A percentile compares a stretch with the other conserved stretches of the same genome.
Evolutionary conservation across 2,888 invertebrate species (phyloP).

Genomic region (Meganola albula): DNA sequence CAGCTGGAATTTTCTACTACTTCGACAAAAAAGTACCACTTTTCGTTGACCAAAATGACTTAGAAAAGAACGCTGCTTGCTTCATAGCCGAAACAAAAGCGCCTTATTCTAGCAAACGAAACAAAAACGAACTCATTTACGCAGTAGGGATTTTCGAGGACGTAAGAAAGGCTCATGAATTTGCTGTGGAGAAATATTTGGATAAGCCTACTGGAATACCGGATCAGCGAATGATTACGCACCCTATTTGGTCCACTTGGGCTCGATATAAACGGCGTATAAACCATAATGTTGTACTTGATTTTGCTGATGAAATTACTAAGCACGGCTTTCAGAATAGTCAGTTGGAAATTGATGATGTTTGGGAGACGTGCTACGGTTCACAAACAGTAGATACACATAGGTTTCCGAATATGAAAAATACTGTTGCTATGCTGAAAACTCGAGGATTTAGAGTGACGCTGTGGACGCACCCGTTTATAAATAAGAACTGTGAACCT

Average conservation of each 20-base stretch:
- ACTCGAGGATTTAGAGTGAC: slow-evolving; percentile 75
- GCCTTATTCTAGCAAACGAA: slow-evolving; percentile 63
- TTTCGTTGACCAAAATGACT: slow-evolving; percentile 80
- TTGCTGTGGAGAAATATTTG: slow-evolving; percentile 78
- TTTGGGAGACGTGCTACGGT: slow-evolving; percentile 81
- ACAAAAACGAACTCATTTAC: slow-evolving; percentile 69
- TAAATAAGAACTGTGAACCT: slow-evolving; percentile 76
- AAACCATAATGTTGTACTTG: slow-evolving; percentile 64
- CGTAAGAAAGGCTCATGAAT: slow-evolving; percentile 77
- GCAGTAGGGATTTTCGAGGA: slow-evolving; percentile 79
- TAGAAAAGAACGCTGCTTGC: slow-evolving; percentile 64
- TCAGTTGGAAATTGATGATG: slow-evolving; percentile 81
- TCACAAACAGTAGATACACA: slow-evolving; percentile 66
- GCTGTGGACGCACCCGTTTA: slow-evolving; percentile 81
- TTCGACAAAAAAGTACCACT: slow-evolving; percentile 80
- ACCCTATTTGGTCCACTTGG: slow-evolving; percentile 84
- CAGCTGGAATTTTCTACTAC: slow-evolving; percentile 80
- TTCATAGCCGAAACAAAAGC: slow-evolving; percentile 67
- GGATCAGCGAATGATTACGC: slow-evolving; percentile 71
- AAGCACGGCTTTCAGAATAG: slow-evolving; percentile 69
- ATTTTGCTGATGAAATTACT: slow-evolving; percentile 72
- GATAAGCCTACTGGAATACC: slow-evolving; percentile 77
- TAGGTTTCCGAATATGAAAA: slow-evolving; percentile 76
- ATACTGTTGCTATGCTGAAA: slow-evolving; percentile 57
- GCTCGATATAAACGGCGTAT: slow-evolving; percentile 77